Percentiles rank a stretch among this genome's conserved stretches.
These are phyloP conservation scores for Prosapia bicincta DNA, from an alignment of 2,888 invertebrate genomes.

Conservation along the genomic window DNA sequence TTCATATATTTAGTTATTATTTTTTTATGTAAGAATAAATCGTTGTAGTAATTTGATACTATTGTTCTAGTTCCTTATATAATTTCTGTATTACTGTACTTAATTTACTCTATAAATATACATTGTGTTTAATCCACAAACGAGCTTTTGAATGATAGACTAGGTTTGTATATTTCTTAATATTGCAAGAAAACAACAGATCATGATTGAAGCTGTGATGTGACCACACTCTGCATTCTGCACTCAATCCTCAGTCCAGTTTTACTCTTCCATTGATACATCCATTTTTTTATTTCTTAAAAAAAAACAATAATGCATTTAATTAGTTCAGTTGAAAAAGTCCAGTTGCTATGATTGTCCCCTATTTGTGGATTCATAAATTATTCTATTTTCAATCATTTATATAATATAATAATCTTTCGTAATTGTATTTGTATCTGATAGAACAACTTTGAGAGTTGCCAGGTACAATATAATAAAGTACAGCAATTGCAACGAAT, in stretches of 20 bases:
- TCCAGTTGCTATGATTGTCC: neutral
- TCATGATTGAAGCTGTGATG: neutral
- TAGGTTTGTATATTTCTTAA: slow-evolving; percentile 5
- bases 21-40: neutral
- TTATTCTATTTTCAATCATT: neutral
- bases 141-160: slow-evolving; percentile 29
- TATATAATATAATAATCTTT: neutral
- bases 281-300: slow-evolving; percentile 10
- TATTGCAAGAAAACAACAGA: slow-evolving; percentile 3
- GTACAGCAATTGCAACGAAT: neutral
- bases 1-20: neutral
- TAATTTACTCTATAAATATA: slow-evolving; percentile 27
- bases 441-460: neutral
- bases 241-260: neutral
- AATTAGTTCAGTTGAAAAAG: neutral
- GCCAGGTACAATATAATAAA: neutral
- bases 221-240: neutral
- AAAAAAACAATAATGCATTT: neutral
- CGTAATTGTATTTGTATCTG: neutral
- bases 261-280: slow-evolving; percentile 14
- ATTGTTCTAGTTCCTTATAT: slow-evolving; percentile 31
- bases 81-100: slow-evolving; percentile 34
- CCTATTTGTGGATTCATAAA: neutral
- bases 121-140: slow-evolving; percentile 27
- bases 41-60: neutral